phyloP scores from a whole-genome alignment of 2,797 vertebrate genomes.

The Enoplosus armatus region DNA sequence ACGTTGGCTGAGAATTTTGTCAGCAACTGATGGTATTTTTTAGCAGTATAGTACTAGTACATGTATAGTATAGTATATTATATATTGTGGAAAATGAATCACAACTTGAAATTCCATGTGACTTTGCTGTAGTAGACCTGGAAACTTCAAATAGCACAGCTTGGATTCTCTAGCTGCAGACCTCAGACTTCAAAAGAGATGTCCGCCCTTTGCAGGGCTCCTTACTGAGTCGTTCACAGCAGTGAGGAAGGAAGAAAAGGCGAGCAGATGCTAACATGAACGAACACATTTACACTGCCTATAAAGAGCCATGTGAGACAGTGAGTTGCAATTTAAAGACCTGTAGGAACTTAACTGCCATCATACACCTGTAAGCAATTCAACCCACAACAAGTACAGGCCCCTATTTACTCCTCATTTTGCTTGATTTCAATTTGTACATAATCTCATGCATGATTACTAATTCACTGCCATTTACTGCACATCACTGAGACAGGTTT shows the following conservation, averaged over 20 bases:
- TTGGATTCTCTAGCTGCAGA: conserved; percentile 13
- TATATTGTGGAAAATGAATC: neutral
- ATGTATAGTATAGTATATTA: no score
- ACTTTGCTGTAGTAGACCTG: neutral
- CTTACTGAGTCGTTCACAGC: neutral
- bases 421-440: conserved; percentile 4
- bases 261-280: neutral
- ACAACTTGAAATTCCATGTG: neutral
- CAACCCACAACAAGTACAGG: neutral
- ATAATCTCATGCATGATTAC: conserved; percentile 6
- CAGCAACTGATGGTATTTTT: neutral
- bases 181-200: conserved; percentile 13
- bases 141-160: conserved; percentile 15
- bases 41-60: neutral
- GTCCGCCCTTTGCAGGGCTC: conserved; percentile 4
- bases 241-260: neutral
- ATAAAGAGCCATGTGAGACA: conserved; percentile 3
- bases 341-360: conserved; percentile 11
- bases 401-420: neutral
- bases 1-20: neutral
- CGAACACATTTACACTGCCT: conserved; percentile 9
- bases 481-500: neutral
- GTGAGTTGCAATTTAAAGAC: neutral
- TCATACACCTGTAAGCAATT: conserved; percentile 48
- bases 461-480: conserved; percentile 2